Percentiles rank a stretch among this genome's conserved stretches.
These are phyloP conservation scores for Venusia cambrica DNA, from an alignment of 2,888 invertebrate species.

Conservation along the genomic window DNA sequence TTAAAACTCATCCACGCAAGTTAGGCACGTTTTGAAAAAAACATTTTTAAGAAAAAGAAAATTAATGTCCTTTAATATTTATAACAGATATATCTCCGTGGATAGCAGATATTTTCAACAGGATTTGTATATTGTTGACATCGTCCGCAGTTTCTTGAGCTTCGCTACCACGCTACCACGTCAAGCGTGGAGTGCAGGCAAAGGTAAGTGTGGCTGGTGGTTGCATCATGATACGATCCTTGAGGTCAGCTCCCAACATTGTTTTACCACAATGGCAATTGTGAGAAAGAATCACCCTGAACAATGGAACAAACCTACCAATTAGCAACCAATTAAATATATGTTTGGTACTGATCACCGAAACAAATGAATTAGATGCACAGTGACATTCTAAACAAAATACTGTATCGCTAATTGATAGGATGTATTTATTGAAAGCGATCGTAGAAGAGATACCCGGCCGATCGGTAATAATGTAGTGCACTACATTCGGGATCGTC, in stretches of 20 bases:
- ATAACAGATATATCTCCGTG: too few species aligned
- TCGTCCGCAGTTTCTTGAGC: too few species aligned
- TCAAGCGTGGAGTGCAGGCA: conserved; percentile 35
- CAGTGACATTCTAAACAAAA: conserved; percentile 36
- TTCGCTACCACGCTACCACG: conserved; percentile 48
- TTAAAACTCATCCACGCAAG: too few species aligned
- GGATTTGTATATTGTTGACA: too few species aligned
- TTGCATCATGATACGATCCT: conserved; percentile 62
- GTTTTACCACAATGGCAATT: conserved; percentile 75
- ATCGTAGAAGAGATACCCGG: conserved; percentile 17
- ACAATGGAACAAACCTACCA: conserved; percentile 69
- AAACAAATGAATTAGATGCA: conserved; percentile 47
- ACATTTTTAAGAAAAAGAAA: too few species aligned
- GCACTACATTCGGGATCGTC: conserved; percentile 11
- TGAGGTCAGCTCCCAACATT: conserved; percentile 78
- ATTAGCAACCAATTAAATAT: conserved; percentile 76
- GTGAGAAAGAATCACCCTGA: conserved; percentile 66
- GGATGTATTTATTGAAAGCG: conserved; percentile 21
- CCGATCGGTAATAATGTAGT: conserved; percentile 15
- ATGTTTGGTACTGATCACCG: conserved; percentile 50
- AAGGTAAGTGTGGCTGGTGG: conserved; percentile 37
- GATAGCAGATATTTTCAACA: too few species aligned
- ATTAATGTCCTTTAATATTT: too few species aligned
- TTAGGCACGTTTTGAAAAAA: too few species aligned
- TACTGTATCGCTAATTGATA: conserved; percentile 28